Evolutionary conservation across 92 coral and sea anemone species (phyloP).

Genomic region (Muricea muricata): DNA sequence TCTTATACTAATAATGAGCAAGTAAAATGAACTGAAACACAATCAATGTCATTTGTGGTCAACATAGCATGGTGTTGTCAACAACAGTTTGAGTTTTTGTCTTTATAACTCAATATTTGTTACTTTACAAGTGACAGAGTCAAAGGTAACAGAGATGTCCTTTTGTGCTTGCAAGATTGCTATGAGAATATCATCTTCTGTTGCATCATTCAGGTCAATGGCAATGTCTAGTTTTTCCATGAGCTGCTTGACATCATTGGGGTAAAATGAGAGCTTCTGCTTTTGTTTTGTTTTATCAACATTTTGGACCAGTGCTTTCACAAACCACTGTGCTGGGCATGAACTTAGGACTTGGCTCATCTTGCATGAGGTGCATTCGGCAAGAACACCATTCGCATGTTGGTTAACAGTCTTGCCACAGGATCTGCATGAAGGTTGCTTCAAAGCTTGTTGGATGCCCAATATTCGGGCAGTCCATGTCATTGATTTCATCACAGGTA

Average conservation of each 20-base stretch:
- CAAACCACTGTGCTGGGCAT: conserved; percentile 30
- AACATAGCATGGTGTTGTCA: not conserved
- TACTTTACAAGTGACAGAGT: conserved; percentile 12
- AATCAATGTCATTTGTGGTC: not conserved
- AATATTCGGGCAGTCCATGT: conserved; percentile 9
- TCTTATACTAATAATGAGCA: no score
- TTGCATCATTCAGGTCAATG: conserved; percentile 18
- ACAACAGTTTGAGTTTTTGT: not conserved
- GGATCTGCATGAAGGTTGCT: not conserved
- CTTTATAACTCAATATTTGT: conserved; percentile 9
- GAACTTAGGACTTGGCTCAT: conserved; percentile 34
- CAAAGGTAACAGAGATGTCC: conserved; percentile 28
- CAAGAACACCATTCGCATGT: conserved; percentile 20
- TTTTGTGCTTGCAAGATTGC: conserved; percentile 20
- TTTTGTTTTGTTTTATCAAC: conserved; percentile 12
- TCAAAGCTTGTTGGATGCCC: conserved; percentile 15
- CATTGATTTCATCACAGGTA: not conserved
- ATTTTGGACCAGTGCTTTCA: conserved; percentile 20
- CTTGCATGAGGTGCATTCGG: conserved; percentile 34
- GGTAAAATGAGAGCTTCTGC: no score
- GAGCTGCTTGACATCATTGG: conserved; percentile 31
- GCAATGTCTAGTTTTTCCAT: not conserved
- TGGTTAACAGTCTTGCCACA: conserved; percentile 37
- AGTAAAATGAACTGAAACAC: not conserved
- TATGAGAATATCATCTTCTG: conserved; percentile 21